Percentiles rank a stretch among this genome's conserved stretches.
phyloP scores from a whole-genome alignment of 2,113 vertebrate genomes.

The Capricornis sumatraensis region DNA sequence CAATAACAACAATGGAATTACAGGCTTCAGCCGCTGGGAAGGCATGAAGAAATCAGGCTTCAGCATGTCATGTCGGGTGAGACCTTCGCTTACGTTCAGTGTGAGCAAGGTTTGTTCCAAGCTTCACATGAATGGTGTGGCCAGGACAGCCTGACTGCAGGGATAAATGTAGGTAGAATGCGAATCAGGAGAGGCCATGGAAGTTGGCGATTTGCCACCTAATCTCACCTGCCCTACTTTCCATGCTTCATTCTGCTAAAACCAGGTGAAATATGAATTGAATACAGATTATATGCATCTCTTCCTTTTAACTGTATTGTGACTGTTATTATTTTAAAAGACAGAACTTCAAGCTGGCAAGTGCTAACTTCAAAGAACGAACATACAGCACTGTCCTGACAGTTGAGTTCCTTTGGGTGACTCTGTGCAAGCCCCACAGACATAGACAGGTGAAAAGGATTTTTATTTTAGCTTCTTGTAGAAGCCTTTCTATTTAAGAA shows the following conservation, averaged over 20 bases:
- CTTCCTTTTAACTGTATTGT: conserved; percentile 12
- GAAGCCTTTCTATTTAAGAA: neutral
- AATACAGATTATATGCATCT: neutral
- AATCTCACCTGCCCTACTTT: neutral
- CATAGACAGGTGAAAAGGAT: neutral
- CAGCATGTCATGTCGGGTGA: rapidly evolving
- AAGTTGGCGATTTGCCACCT: neutral
- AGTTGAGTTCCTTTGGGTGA: neutral
- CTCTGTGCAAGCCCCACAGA: neutral
- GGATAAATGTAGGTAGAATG: neutral
- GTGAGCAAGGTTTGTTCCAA: neutral
- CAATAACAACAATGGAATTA: neutral
- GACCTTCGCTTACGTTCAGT: neutral
- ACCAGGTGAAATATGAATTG: neutral
- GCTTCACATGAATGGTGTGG: neutral
- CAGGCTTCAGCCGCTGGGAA: neutral
- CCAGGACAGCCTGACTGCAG: neutral
- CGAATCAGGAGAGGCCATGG: neutral
- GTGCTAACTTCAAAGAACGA: neutral
- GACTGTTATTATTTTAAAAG: conserved; percentile 13
- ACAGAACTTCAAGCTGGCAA: neutral
- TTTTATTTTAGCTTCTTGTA: neutral
- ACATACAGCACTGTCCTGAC: neutral
- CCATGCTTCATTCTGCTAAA: neutral
- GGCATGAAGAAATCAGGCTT: neutral